Conservation (phyloP, 2,888 invertebrate species). For the Malthinus seriepunctatus region DNA sequence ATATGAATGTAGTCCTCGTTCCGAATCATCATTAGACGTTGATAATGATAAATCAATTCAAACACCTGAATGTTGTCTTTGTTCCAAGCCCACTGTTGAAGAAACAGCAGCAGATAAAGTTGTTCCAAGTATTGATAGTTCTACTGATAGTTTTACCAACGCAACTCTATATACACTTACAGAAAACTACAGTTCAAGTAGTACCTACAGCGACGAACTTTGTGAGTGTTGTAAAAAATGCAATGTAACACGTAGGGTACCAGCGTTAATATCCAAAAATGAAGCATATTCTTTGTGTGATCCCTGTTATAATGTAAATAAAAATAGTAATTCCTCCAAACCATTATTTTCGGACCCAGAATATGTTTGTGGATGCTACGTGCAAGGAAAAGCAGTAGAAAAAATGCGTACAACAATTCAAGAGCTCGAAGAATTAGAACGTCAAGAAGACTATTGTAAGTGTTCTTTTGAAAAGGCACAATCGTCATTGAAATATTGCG, state of each 20-base stretch:
- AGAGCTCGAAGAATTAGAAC: constrained; percentile 50
- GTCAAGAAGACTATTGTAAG: constrained; percentile 37
- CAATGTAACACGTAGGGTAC: neutral
- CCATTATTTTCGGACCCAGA: constrained; percentile 28
- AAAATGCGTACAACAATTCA: constrained; percentile 43
- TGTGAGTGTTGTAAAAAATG: constrained; percentile 14
- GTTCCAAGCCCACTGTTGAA: no score
- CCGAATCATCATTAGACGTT: no score
- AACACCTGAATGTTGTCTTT: no score
- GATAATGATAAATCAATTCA: no score
- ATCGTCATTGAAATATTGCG: constrained; percentile 14
- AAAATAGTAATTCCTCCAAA: constrained; percentile 13
- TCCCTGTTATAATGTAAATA: constrained; percentile 30
- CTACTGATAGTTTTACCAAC: no score
- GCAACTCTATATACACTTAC: no score
- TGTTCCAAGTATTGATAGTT: no score
- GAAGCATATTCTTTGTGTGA: constrained; percentile 28
- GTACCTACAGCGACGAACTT: neutral
- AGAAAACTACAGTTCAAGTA: neutral
- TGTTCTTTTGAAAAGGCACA: constrained; percentile 20
- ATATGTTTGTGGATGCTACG: constrained; percentile 33
- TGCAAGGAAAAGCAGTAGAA: constrained; percentile 8
- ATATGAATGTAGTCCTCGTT: no score
- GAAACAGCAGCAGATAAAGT: no score
- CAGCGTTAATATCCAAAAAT: neutral